A percentile compares a stretch with the other conserved stretches of the same genome.
Conservation (phyloP, 1,140 invertebrate species). For the Tetragonula clypearis region DNA sequence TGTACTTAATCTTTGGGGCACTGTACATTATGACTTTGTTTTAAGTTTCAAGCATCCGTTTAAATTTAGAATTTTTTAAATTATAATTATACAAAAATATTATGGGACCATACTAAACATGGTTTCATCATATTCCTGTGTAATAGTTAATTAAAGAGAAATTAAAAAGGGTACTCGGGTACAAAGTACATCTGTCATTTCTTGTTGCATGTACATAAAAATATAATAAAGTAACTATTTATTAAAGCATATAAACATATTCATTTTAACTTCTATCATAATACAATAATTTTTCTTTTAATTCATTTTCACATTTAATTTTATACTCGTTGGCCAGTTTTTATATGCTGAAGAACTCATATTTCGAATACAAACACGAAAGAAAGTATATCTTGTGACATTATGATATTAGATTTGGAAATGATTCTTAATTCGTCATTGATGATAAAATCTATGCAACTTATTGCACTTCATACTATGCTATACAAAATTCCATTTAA, state of each 20-base stretch:
- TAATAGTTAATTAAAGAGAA: not conserved
- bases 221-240: constrained; percentile 64
- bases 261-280: constrained; percentile 45
- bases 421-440: not conserved
- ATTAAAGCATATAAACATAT: constrained; percentile 60
- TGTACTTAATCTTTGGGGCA: not conserved
- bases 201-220: constrained; percentile 56
- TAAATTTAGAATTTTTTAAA: not conserved
- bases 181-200: constrained; percentile 26
- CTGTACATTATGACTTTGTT: not conserved
- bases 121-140: not conserved
- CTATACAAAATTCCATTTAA: not conserved
- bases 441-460: not conserved
- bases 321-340: constrained; percentile 8
- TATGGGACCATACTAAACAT: not conserved
- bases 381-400: not conserved
- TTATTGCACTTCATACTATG: not conserved
- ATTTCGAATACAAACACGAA: not conserved
- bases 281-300: constrained; percentile 10
- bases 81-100: too few species aligned
- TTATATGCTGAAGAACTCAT: not conserved
- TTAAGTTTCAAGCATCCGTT: not conserved
- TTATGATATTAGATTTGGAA: not conserved
- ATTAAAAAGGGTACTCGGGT: not conserved
- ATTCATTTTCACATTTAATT: constrained; percentile 21